phyloP scores from a whole-genome alignment of 2,888 invertebrate species.

The Subacronicta megacephala region DNA sequence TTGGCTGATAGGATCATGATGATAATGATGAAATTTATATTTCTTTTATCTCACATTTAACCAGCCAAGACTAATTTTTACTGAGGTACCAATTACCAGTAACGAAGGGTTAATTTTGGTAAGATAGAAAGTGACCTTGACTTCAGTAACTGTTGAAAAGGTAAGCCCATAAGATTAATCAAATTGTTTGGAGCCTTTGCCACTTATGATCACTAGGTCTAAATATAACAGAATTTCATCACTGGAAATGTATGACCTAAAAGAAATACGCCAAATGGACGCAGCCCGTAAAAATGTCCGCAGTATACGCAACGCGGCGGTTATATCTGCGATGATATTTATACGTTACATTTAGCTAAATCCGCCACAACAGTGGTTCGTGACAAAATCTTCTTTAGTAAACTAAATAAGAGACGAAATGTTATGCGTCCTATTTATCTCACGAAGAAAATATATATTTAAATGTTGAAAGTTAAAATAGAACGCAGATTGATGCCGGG shows the following conservation, averaged over 20 bases:
- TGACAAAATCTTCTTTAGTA: slow-evolving; percentile 28
- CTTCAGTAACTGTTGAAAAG: no score
- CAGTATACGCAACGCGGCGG: slow-evolving; percentile 44
- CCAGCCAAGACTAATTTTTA: no score
- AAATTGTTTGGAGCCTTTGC: no score
- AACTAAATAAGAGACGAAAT: slow-evolving; percentile 31
- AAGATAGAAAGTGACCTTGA: no score
- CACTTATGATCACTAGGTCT: neutral
- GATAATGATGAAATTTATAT: no score
- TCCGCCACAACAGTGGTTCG: slow-evolving; percentile 28
- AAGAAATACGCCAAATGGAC: slow-evolving; percentile 46
- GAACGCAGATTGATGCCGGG: no score
- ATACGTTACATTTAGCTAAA: slow-evolving; percentile 30
- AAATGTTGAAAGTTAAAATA: neutral
- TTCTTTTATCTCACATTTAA: no score
- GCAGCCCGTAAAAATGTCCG: slow-evolving; percentile 57
- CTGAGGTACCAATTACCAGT: no score
- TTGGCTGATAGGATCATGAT: no score
- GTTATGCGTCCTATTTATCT: slow-evolving; percentile 12
- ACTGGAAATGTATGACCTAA: slow-evolving; percentile 19
- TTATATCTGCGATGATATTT: slow-evolving; percentile 33
- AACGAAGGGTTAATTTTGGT: no score
- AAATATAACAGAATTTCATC: neutral
- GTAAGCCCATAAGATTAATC: no score
- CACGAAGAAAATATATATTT: slow-evolving; percentile 30